Conservation (phyloP, 2,113 vertebrate genomes). For the Formicarius rufipectus region DNA sequence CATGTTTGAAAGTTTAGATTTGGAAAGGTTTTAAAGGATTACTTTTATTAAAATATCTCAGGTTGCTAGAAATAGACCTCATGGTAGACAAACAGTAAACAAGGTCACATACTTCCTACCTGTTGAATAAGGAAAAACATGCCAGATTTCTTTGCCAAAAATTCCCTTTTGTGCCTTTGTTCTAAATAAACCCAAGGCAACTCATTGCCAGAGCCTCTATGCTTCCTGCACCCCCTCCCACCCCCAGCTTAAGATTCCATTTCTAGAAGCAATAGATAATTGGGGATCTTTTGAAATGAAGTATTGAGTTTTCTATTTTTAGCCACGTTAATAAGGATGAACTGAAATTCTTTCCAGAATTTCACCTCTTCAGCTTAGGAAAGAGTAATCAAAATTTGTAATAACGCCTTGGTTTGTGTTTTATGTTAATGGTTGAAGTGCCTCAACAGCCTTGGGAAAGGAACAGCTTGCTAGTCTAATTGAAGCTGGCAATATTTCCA, state of each 20-base stretch:
- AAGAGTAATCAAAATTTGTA: constrained; percentile 69
- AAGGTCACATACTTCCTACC: constrained; percentile 61
- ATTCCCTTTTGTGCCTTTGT: constrained; percentile 40
- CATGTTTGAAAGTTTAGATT: constrained; percentile 25
- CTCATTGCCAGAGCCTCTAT: constrained; percentile 67
- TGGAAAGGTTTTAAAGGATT: constrained; percentile 45
- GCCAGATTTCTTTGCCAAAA: constrained; percentile 21
- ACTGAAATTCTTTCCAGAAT: constrained; percentile 75
- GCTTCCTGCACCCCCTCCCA: neutral
- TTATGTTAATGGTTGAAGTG: constrained; percentile 62
- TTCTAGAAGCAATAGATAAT: constrained; percentile 73
- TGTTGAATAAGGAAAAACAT: constrained; percentile 65
- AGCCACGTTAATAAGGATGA: constrained; percentile 45
- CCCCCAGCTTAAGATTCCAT: constrained; percentile 55
- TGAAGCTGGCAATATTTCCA: constrained; percentile 71
- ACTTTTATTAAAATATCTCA: constrained; percentile 59
- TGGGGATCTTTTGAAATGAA: constrained; percentile 68
- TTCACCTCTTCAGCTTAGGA: constrained; percentile 69
- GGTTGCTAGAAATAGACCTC: constrained; percentile 59
- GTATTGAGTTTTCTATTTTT: constrained; percentile 63
- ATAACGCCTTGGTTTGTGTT: constrained; percentile 64
- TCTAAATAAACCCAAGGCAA: constrained; percentile 41
- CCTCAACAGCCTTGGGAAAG: constrained; percentile 68
- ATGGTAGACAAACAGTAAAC: constrained; percentile 39
- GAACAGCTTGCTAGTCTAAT: constrained; percentile 72